Conservation (phyloP, 1,140 invertebrate genomes). For the Drosophila serrata region DNA sequence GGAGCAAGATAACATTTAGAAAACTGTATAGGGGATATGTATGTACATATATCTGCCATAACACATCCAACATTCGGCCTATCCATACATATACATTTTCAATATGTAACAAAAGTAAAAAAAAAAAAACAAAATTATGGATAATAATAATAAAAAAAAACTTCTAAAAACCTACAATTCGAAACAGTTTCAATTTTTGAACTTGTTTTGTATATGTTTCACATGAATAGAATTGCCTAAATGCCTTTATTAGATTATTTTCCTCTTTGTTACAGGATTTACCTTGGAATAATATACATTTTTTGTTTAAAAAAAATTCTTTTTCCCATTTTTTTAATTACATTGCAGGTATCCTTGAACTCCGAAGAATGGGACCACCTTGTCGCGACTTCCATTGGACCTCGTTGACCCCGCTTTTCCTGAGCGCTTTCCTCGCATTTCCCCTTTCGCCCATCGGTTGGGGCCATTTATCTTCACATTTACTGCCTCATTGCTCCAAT, state of each 20-base stretch:
- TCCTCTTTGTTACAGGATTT: no score
- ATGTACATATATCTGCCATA: constrained; percentile 61
- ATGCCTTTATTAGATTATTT: background rate
- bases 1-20: constrained; percentile 37
- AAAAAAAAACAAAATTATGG: constrained; percentile 52
- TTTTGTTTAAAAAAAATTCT: background rate
- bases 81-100: constrained; percentile 61
- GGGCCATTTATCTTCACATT: constrained; percentile 77
- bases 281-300: background rate
- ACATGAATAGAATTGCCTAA: background rate
- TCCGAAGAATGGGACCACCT: constrained; percentile 18
- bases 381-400: constrained; percentile 23
- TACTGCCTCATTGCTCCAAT: constrained; percentile 58
- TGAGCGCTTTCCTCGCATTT: background rate
- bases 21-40: constrained; percentile 53
- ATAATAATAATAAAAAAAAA: constrained; percentile 47
- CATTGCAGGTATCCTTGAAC: constrained; percentile 15
- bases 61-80: constrained; percentile 46
- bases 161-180: constrained; percentile 3
- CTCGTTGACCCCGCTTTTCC: constrained; percentile 12
- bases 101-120: constrained; percentile 61
- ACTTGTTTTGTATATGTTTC: background rate
- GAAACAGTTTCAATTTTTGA: background rate
- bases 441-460: constrained; percentile 7
- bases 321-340: background rate